Base-by-base conservation (phyloP, 2,888 invertebrate species). In the Parelbella ahira region DNA sequence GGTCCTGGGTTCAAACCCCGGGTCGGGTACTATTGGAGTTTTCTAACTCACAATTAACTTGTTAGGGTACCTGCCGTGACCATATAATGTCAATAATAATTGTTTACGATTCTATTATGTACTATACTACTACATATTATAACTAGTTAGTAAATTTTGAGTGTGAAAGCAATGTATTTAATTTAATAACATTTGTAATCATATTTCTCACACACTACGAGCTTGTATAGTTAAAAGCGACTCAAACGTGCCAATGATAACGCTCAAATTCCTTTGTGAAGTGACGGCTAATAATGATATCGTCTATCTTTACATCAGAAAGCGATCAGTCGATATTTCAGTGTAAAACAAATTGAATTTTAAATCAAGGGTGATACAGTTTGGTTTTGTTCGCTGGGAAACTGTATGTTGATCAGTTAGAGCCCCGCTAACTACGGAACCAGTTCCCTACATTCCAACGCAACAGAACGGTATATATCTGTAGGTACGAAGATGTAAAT, bases 401-500 rank as follows among this genome's bases (percentile, higher is more conserved):
- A 11, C 9, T 41, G 47, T 33, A 48, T 44, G 53, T 58, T 57
- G 61, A 64, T 68, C 66, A 68, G 58, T 69, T 63, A 63, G 60
- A 67, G 61, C 58, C 58, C 58, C 58, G 67, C 55, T 70, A 63
- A 61, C 63, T 62, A 58, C 51, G 58, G 64, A 75, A 76, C 77
- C 70, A 68, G 77, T 77, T 67, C 62, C 63, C 62, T 59, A 64
- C 69, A 75, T 74, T 70, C 69, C 68, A 62, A n/a, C n/a, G n/a
- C 13, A 15, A 28, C 21, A 21, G 33, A 34, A 34, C 33, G 39
- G 39, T 41, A 33, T 13, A 32, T 33, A 23, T 28, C 13, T n/a
- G 28, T 28, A 15, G 10, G 21, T 21, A 6, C 9, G 15, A 8
- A 29, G 9, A 15, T 9, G 8, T 18, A 18, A 29, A 15, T 8